A percentile compares a stretch with the other conserved stretches of the same genome.
Evolutionary conservation across 2,113 vertebrate species (phyloP).

Genomic region (Solea solea): DNA sequence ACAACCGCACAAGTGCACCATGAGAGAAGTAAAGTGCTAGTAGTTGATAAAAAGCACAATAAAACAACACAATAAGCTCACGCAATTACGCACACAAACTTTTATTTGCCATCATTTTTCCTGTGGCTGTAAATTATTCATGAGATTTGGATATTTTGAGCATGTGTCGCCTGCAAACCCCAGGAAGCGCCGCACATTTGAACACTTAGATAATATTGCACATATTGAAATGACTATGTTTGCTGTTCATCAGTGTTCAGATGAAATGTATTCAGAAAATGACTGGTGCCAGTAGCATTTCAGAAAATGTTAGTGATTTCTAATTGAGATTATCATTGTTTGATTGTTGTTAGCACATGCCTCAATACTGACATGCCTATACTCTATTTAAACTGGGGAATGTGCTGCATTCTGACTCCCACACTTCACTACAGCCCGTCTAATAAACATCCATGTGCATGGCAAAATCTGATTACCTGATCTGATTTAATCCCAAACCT

Average conservation of each 20-base stretch:
- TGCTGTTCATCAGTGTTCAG: conserved; percentile 43
- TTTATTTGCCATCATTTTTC: conserved; percentile 40
- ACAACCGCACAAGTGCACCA: no score
- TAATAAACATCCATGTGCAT: conserved; percentile 59
- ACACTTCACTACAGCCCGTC: conserved; percentile 57
- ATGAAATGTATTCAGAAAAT: conserved; percentile 30
- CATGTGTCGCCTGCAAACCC: conserved; percentile 30
- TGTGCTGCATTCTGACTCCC: conserved; percentile 50
- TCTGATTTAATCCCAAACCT: conserved; percentile 15
- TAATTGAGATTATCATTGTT: conserved; percentile 34
- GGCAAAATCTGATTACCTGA: conserved; percentile 64
- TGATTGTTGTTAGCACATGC: conserved; percentile 45
- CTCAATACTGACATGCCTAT: conserved; percentile 27
- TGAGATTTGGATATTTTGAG: conserved; percentile 31
- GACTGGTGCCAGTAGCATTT: conserved; percentile 13
- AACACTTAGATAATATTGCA: conserved; percentile 33
- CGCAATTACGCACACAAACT: conserved; percentile 45
- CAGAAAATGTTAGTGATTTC: conserved; percentile 12
- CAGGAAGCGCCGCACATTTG: conserved; percentile 30
- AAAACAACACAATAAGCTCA: not conserved
- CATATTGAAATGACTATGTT: conserved; percentile 53
- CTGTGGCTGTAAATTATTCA: conserved; percentile 46
- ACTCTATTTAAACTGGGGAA: conserved; percentile 60
- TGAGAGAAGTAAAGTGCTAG: no score
- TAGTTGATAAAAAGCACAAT: no score